phyloP scores from a whole-genome alignment of 2,113 vertebrate species.

The rabbit (Oryctolagus cuniculus) region DNA sequence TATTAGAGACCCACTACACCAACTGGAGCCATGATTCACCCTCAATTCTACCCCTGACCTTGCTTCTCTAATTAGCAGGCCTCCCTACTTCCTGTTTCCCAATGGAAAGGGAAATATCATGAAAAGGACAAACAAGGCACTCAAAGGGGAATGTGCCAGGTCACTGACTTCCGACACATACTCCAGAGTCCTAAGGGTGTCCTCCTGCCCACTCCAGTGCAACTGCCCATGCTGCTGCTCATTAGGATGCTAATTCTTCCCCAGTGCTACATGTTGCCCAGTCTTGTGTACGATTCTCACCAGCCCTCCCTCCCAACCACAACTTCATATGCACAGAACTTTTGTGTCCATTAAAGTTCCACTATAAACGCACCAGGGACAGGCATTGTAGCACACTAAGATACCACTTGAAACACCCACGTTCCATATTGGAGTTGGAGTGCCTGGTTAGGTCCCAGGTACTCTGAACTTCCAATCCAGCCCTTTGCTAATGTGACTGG shows the following conservation, averaged over 20 bases:
- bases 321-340: not conserved
- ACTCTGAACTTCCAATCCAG: no score
- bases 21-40: not conserved
- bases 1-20: not conserved
- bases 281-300: not conserved
- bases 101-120: not conserved
- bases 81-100: not conserved
- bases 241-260: not conserved
- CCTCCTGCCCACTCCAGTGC: not conserved
- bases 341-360: not conserved
- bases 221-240: not conserved
- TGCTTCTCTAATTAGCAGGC: not conserved
- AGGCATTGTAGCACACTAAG: not conserved
- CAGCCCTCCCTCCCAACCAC: not conserved
- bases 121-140: not conserved
- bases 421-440: no score
- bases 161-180: not conserved
- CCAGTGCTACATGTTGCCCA: not conserved
- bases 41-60: not conserved
- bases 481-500: no score
- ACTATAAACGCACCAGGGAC: not conserved
- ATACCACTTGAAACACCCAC: no score
- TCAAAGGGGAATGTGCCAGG: not conserved
- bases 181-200: not conserved
- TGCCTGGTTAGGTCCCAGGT: no score